Evolutionary conservation across 2,888 invertebrate species (phyloP).

Genomic region (Acanthosepion pharaonis): DNA sequence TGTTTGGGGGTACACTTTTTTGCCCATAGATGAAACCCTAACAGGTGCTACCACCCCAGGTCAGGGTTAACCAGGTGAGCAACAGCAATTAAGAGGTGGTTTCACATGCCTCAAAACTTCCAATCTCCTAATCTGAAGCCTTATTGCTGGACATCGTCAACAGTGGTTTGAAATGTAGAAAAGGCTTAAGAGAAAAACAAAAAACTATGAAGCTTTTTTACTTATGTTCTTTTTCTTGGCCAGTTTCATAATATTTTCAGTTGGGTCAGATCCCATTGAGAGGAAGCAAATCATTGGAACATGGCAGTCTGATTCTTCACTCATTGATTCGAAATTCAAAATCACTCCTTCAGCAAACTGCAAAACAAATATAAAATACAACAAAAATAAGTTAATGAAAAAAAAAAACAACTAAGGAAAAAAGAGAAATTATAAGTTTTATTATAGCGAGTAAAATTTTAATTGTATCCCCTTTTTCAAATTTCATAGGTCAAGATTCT

Average conservation of each 20-base stretch:
- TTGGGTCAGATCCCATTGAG: conserved; percentile 96
- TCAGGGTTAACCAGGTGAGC: no score
- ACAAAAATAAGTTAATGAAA: background rate
- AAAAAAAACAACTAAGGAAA: background rate
- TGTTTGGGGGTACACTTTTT: no score
- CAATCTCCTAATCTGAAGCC: no score
- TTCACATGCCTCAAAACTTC: no score
- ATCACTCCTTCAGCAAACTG: conserved; percentile 88
- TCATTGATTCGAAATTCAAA: conserved; percentile 90
- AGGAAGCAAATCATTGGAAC: conserved; percentile 93
- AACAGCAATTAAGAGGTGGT: no score
- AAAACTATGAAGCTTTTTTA: conserved; percentile 75
- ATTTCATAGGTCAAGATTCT: no score
- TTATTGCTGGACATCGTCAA: background rate
- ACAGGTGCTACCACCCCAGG: no score
- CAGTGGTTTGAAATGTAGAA: background rate
- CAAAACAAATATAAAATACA: conserved; percentile 45
- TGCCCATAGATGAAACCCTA: no score
- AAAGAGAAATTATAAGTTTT: background rate
- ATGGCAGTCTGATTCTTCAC: conserved; percentile 90
- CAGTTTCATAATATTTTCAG: conserved; percentile 89
- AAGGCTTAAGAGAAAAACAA: background rate
- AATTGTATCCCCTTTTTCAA: no score
- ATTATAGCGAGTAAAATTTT: no score
- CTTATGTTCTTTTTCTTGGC: conserved; percentile 90